Base-by-base conservation (phyloP, 2,797 vertebrate species). In the Aphelocoma californica region DNA sequence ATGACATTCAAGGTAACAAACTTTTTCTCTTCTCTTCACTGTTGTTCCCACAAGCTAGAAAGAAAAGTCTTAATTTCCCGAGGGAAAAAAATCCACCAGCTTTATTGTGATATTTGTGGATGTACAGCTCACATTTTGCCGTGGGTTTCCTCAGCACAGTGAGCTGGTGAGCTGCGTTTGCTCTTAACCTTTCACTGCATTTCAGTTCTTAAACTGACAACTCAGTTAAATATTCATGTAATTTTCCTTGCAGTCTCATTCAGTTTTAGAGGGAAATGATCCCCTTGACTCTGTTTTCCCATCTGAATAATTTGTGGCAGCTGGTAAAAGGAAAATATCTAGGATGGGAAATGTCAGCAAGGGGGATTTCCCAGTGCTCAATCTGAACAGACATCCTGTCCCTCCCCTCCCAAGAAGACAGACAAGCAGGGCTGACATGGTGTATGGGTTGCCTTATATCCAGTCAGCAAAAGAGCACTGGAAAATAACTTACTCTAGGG, bases 1-100 rank as follows among this genome's bases (percentile, higher is more conserved):
- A 99, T 86, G 99, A 99, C 96, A 99, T 99, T 96, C 99, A 99
- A 99, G 99, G 99, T 98, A 98, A 97, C 20, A 65, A 62, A 61
- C 25, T 73, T 45, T 54, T 20, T 51, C 23, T 79, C 14, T 67
- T 64, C 16, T 72, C 24, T 48, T 74, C 21, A 12, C 12, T 93
- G 4, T 36, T 75, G 8, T 58, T 28, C 16, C 77, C 54, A 40
- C 17, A 50, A 32, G 60, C 15, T 61, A 88, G 20, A 94, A 85
- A 67, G 81, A 24, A 18, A 9, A 71, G 26, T 44, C 40, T 80
- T 86, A 48, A 44, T 17, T 74, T 65, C 31, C 45, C 34, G 13
- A 62, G 29, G 31, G 15, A 9, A 53, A 58, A 58, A 25, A 44
- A 42, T 24, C 4, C 36, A 14, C 60, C 31, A 28, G 7, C 17